These are phyloP conservation scores for Hypsopygia costalis DNA, from an alignment of 2,888 invertebrate genomes.

Conservation along the genomic window DNA sequence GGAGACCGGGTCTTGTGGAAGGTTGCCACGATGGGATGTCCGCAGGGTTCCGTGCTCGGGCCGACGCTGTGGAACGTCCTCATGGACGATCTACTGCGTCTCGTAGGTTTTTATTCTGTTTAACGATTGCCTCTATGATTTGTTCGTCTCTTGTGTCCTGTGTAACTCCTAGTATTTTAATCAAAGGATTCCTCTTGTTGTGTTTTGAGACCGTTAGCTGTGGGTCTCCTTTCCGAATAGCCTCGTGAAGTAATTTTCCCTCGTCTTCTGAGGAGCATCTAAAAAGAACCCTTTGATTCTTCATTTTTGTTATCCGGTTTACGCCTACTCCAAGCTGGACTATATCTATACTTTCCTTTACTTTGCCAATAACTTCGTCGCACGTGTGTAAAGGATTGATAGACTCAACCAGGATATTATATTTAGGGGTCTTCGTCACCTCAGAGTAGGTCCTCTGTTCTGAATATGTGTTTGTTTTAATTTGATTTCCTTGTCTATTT, in stretches of 20 bases:
- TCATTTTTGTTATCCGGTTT: not conserved
- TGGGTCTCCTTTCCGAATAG: not conserved
- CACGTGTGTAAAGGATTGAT: not conserved
- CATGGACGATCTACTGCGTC: too few relatives aligned
- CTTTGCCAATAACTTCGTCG: not conserved
- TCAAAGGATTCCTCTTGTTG: not conserved
- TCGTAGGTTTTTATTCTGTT: not conserved
- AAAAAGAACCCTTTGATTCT: not conserved
- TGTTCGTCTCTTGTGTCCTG: not conserved
- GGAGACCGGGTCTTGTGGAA: too few relatives aligned
- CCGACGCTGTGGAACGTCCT: too few relatives aligned
- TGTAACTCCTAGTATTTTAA: not conserved
- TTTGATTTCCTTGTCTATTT: too few relatives aligned
- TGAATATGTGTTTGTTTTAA: too few relatives aligned
- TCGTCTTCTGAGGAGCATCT: not conserved
- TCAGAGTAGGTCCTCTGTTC: not conserved
- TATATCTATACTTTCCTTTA: not conserved
- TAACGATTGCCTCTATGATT: not conserved
- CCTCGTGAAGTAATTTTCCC: not conserved
- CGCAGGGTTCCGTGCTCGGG: too few relatives aligned
- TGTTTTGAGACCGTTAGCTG: not conserved
- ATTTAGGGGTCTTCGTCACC: not conserved
- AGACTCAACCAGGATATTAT: not conserved
- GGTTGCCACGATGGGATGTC: too few relatives aligned
- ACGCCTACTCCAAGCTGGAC: not conserved